Evolutionary conservation across 1,140 invertebrate genomes (phyloP).

Genomic region (Sarcophaga bullata): DNA sequence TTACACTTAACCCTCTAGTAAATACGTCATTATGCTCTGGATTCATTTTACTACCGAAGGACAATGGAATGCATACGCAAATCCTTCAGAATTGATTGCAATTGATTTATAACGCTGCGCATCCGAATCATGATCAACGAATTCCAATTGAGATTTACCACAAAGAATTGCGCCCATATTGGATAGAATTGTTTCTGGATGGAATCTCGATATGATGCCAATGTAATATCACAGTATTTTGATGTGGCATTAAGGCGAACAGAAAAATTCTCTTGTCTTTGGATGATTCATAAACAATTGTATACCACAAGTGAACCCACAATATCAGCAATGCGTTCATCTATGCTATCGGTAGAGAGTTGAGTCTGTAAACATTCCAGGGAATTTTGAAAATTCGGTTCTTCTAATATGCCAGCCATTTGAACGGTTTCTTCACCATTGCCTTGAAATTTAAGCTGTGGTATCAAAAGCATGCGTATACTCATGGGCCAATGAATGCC

Average conservation of each 20-base stretch:
- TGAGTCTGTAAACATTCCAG: constrained; percentile 47
- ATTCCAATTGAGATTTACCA: not conserved
- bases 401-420: not conserved
- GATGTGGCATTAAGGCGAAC: too few relatives aligned
- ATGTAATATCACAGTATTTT: too few relatives aligned
- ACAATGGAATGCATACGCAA: not conserved
- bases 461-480: constrained; percentile 51
- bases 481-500: constrained; percentile 56
- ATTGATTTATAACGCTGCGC: not conserved
- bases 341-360: constrained; percentile 46
- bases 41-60: too few relatives aligned
- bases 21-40: too few relatives aligned
- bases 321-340: constrained; percentile 52
- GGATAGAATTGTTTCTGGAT: not conserved
- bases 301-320: constrained; percentile 28
- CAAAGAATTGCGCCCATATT: not conserved
- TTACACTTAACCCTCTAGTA: too few relatives aligned
- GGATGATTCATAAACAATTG: not conserved
- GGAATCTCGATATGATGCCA: not conserved
- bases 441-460: constrained; percentile 41
- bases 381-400: not conserved
- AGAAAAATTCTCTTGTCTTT: too few relatives aligned
- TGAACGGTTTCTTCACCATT: constrained; percentile 42
- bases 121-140: not conserved
- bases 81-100: not conserved